Conservation (phyloP, 2,113 vertebrate species). For the Platichthys stellatus region DNA sequence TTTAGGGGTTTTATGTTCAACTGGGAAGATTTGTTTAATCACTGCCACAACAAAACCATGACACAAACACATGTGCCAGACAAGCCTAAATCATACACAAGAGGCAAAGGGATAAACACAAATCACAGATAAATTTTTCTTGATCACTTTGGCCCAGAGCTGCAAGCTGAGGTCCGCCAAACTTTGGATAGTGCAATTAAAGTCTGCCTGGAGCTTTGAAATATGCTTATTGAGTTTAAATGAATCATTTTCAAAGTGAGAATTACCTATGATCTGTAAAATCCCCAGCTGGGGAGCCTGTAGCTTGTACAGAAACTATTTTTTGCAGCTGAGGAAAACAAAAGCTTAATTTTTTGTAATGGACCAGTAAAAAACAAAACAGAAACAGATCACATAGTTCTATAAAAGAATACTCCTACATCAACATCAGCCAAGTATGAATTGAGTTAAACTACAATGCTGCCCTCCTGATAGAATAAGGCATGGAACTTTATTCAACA, state of each 20-base stretch:
- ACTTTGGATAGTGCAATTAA: conserved; percentile 7
- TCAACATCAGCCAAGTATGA: not conserved
- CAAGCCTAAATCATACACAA: not conserved
- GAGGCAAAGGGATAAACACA: not conserved
- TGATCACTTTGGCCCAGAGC: conserved; percentile 9
- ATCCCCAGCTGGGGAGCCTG: conserved; percentile 7
- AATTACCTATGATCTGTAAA: conserved; percentile 12
- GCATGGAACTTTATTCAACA: not conserved
- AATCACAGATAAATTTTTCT: not conserved
- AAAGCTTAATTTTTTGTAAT: not conserved
- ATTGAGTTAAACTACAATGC: not conserved
- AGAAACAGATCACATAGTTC: not conserved
- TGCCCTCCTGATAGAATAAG: not conserved
- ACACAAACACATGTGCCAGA: not conserved
- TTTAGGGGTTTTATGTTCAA: not conserved
- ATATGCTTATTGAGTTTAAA: conserved; percentile 32
- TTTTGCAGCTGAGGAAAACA: conserved; percentile 3
- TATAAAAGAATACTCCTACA: not conserved
- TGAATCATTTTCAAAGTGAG: conserved; percentile 32
- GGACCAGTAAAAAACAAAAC: not conserved
- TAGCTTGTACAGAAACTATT: conserved; percentile 16
- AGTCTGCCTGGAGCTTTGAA: conserved; percentile 26
- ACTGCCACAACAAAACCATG: not conserved
- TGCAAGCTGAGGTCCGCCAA: conserved; percentile 9
- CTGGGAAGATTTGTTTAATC: not conserved